Evolutionary conservation across 2,888 invertebrate genomes (phyloP), one percentile per base, ranked within the genome.

Genomic region (Willowsia nigromaculata): DNA sequence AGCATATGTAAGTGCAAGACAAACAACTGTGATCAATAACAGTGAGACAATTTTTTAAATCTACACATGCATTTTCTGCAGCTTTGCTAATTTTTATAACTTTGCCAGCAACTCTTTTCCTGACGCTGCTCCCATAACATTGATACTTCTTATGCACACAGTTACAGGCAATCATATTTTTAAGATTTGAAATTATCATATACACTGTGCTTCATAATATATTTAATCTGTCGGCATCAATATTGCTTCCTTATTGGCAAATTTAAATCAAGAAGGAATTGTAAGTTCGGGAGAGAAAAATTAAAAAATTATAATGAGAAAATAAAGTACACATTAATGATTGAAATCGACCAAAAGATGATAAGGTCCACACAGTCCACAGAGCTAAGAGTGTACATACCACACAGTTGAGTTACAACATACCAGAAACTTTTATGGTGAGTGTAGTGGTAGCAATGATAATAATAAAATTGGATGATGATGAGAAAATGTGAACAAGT

Each of bases 11-110:
- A n/a, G n/a, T n/a, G n/a, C n/a, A n/a, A n/a, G n/a, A n/a, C n/a
- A n/a, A n/a, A n/a, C n/a, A n/a, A n/a, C n/a, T n/a, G n/a, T n/a
- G n/a, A n/a, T n/a, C n/a, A n/a, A n/a, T n/a, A n/a, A n/a, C n/a
- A n/a, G n/a, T n/a, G n/a, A n/a, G n/a, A n/a, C n/a, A n/a, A n/a
- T n/a, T n/a, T n/a, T n/a, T n/a, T n/a, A n/a, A n/a, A n/a, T n/a
- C n/a, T n/a, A n/a, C n/a, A n/a, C n/a, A n/a, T n/a, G n/a, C n/a
- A n/a, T n/a, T n/a, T n/a, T n/a, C n/a, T n/a, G n/a, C n/a, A n/a
- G n/a, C n/a, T n/a, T n/a, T n/a, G n/a, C n/a, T n/a, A n/a, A n/a
- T 85, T 76, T 85, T 85, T 78, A 65, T 78, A 65, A 43, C 47
- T n/a, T 43, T 62, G 43, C 50, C 65, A 37, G 33, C 53, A 37